Evolutionary conservation across 2,888 invertebrate species (phyloP).

Genomic region (Buathra laborator): DNA sequence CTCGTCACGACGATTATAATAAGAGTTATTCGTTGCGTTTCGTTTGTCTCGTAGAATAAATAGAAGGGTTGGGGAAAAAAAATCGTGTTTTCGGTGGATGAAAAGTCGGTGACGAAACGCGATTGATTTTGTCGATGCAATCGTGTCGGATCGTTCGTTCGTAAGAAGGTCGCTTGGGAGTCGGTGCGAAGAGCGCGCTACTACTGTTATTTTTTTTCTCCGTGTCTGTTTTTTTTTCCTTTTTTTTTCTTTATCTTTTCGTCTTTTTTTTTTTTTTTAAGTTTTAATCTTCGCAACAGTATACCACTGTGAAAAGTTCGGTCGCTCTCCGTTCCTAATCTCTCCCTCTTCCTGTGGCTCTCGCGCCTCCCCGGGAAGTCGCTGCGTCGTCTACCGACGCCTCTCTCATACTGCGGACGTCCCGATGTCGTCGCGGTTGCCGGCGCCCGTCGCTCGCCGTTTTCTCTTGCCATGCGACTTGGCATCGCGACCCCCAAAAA

Average conservation of each 20-base stretch:
- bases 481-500: constrained; percentile 79
- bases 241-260: constrained; percentile 39
- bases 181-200: constrained; percentile 70
- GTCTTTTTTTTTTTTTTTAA: constrained; percentile 45
- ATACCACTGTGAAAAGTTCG: constrained; percentile 66
- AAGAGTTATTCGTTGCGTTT: constrained; percentile 22
- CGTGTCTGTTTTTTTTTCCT: constrained; percentile 45
- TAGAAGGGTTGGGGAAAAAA: too few relatives aligned
- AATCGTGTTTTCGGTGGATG: not conserved
- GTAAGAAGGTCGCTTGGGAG: constrained; percentile 75
- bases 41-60: not conserved
- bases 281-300: constrained; percentile 21
- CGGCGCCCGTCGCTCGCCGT: constrained; percentile 1
- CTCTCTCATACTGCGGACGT: constrained; percentile 81
- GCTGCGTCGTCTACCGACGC: constrained; percentile 82
- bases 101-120: constrained; percentile 31
- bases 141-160: constrained; percentile 80
- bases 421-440: constrained; percentile 70
- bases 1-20: not conserved
- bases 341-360: constrained; percentile 69
- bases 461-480: constrained; percentile 59
- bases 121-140: constrained; percentile 56
- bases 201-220: constrained; percentile 22
- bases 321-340: constrained; percentile 42
- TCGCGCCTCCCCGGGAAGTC: constrained; percentile 70